phyloP scores from a whole-genome alignment of 1,140 invertebrate genomes.

The Atta colombica region DNA sequence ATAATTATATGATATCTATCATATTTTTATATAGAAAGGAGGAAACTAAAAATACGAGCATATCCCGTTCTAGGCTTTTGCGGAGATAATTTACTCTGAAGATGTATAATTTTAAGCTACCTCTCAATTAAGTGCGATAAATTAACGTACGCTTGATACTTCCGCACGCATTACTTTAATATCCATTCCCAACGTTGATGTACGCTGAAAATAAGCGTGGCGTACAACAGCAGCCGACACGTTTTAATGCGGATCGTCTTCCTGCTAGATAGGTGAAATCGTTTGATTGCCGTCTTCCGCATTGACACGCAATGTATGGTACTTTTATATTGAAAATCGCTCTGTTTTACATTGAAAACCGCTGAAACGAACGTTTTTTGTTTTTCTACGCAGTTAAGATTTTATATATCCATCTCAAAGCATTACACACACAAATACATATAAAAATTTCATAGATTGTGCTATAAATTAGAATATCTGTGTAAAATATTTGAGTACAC shows the following conservation, averaged over 20 bases:
- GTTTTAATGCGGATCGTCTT: slow-evolving; percentile 54
- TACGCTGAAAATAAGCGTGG: slow-evolving; percentile 10
- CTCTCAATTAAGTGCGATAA: slow-evolving; percentile 26
- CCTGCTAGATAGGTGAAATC: slow-evolving; percentile 66
- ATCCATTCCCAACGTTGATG: background rate
- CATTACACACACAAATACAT: no score
- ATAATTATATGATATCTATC: background rate
- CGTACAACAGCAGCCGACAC: slow-evolving; percentile 9
- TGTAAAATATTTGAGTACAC: no score
- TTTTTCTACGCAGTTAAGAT: background rate
- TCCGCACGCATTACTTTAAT: slow-evolving; percentile 9
- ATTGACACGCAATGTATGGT: slow-evolving; percentile 41
- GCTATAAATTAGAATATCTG: no score
- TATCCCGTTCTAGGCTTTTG: background rate
- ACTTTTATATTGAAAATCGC: slow-evolving; percentile 41
- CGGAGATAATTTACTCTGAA: background rate
- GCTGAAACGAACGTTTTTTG: background rate
- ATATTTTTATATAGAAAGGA: background rate
- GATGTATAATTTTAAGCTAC: slow-evolving; percentile 33
- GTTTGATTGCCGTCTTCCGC: slow-evolving; percentile 63
- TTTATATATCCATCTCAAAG: no score
- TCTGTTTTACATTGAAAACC: slow-evolving; percentile 12
- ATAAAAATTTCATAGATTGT: no score
- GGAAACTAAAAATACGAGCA: background rate
- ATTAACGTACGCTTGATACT: slow-evolving; percentile 3